Base-by-base conservation (phyloP, 2,797 vertebrate genomes). In the Anguilla pacifica region DNA sequence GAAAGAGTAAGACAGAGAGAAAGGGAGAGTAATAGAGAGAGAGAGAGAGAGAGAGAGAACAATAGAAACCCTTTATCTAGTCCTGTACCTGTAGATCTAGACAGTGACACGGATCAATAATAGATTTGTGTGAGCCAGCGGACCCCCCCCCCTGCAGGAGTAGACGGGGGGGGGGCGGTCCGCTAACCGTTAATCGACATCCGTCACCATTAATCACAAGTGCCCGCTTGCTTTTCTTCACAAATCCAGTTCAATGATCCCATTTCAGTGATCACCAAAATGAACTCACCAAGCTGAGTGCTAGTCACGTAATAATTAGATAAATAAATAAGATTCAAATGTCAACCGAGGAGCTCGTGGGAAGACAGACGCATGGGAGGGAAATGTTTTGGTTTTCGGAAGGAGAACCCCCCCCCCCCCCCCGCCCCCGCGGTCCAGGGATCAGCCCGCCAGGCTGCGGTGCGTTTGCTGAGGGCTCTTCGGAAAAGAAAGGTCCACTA, bases 41-140 rank as follows among this genome's bases (percentile, higher is more conserved):
- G 84, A 85, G 84, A 67, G 84, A 46, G 51, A 84, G 13, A 64
- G 55, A 85, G 31, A 85, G 7, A 70, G 35, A 25, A n/a, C 67
- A 46, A 67, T 57, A 82, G n/a, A 28, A 43, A 46, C 74, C 25
- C n/a, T 82, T 13, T 74, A 39, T 74, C 11, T 74, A 39, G 11
- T 74, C 6, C 70, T 2, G 11, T 39, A 74, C 70, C 70, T 74
- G 70, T 74, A 74, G 11, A 22, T 74, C 3, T 74, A 39, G 31
- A 74, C 31, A 31, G 28, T 31, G 28, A 28, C n/a, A 72, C 0
- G 31, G 70, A 74, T 74, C 11, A 74, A 74, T 74, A 74, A 35
- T 39, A 39, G 28, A 74, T 74, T 74, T 25, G 28, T 39, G 70
- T 22, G 64, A n/a, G 28, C 39, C 70, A 35, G 28, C 39, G 70